These are phyloP conservation scores for Picus viridis DNA, from an alignment of 2,797 vertebrate species.

Conservation along the genomic window DNA sequence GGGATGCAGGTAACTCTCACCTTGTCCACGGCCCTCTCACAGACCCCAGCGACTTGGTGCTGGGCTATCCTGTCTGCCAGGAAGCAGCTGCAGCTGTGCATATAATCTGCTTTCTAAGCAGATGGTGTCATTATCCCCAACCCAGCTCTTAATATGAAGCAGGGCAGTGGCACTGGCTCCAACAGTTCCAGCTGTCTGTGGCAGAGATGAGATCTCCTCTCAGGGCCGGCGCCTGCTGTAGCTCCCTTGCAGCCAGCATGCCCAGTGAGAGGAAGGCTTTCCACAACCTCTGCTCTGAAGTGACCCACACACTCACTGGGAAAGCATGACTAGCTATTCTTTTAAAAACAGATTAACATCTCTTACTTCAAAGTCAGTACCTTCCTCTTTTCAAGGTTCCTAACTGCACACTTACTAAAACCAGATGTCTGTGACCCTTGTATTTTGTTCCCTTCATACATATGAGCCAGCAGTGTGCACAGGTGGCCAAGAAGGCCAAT, in stretches of 20 bases:
- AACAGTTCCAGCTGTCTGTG: not conserved
- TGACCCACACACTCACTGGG: not conserved
- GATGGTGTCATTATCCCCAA: not conserved
- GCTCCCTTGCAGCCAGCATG: not conserved
- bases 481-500: no score
- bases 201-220: not conserved
- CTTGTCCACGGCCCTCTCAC: not conserved
- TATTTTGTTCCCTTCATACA: not conserved
- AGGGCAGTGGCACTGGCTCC: not conserved
- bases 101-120: not conserved
- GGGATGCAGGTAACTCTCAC: not conserved
- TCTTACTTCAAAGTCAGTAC: not conserved
- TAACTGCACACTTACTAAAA: not conserved
- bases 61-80: not conserved
- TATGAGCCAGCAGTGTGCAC: not conserved
- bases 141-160: not conserved
- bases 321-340: not conserved
- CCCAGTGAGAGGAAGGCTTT: not conserved
- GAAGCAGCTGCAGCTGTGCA: not conserved
- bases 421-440: not conserved
- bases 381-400: not conserved
- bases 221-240: not conserved
- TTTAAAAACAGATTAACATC: not conserved
- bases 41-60: not conserved
- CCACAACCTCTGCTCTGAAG: not conserved